Conservation (phyloP, 2,888 invertebrate genomes). For the Machimus rusticus region DNA sequence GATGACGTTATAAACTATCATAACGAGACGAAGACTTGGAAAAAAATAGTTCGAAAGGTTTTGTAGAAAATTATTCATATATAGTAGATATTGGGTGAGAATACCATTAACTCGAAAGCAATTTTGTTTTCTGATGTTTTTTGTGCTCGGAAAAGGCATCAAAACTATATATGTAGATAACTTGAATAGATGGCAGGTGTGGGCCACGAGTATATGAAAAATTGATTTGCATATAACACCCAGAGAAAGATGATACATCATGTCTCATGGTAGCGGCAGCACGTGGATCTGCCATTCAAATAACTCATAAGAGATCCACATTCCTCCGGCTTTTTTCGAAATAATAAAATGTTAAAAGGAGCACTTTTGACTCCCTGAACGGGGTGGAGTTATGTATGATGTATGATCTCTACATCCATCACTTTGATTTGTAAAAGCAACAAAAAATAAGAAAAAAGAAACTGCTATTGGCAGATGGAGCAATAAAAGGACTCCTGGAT, state of each 20-base stretch:
- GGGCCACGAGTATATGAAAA: neutral
- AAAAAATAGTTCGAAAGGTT: no score
- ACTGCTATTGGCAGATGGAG: constrained; percentile 23
- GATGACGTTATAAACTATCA: no score
- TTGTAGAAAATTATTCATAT: neutral
- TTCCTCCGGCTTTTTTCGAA: neutral
- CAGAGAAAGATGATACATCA: neutral
- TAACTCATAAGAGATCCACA: neutral
- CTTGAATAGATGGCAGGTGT: neutral
- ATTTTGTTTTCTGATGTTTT: neutral
- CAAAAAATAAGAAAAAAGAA: neutral
- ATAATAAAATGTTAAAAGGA: constrained; percentile 30
- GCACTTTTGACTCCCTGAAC: neutral
- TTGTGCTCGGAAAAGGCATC: neutral
- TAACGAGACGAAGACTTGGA: no score
- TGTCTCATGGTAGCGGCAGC: neutral
- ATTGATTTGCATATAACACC: neutral
- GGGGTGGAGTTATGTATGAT: constrained; percentile 11
- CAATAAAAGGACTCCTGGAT: neutral
- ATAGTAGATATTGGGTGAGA: neutral
- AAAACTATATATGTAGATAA: neutral
- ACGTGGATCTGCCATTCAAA: constrained; percentile 3
- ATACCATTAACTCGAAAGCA: neutral
- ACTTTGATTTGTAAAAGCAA: neutral
- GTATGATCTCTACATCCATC: constrained; percentile 12